Conservation (phyloP, 2,113 vertebrate species). For the Epinephelus cyanopodus region DNA sequence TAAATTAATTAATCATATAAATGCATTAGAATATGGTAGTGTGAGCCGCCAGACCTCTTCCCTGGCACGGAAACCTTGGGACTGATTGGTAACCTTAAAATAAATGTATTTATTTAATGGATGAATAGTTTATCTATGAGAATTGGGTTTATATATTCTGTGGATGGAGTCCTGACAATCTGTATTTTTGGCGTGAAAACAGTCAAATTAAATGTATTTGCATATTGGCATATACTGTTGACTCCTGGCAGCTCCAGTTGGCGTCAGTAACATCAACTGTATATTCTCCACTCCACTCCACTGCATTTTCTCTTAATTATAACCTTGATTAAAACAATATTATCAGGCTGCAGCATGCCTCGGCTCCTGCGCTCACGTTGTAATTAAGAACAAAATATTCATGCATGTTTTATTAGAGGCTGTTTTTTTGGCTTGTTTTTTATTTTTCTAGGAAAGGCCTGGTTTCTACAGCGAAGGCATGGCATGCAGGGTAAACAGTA, state of each 20-base stretch:
- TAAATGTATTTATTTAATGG: not conserved
- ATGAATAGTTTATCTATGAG: not conserved
- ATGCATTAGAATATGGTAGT: not conserved
- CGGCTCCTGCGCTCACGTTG: slow-evolving; percentile 7
- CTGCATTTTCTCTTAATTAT: slow-evolving; percentile 14
- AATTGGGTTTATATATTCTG: not conserved
- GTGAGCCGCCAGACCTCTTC: no score
- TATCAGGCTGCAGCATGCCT: not conserved
- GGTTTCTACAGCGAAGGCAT: slow-evolving; percentile 40
- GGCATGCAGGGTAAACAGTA: slow-evolving; percentile 59
- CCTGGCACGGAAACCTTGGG: not conserved
- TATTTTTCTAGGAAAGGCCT: not conserved
- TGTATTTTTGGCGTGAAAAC: not conserved
- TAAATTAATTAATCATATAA: not conserved
- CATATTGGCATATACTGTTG: not conserved
- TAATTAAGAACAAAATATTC: slow-evolving; percentile 18
- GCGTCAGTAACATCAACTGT: not conserved
- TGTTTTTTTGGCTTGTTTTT: slow-evolving; percentile 2
- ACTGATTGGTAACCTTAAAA: not conserved
- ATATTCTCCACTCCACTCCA: not conserved
- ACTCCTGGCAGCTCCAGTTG: not conserved
- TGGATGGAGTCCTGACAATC: not conserved
- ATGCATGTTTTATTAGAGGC: slow-evolving; percentile 29
- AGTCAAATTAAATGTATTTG: not conserved
- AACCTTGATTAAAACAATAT: slow-evolving; percentile 30